Base-by-base conservation (phyloP, 1,140 invertebrate species). In the Diorhabda carinulata region DNA sequence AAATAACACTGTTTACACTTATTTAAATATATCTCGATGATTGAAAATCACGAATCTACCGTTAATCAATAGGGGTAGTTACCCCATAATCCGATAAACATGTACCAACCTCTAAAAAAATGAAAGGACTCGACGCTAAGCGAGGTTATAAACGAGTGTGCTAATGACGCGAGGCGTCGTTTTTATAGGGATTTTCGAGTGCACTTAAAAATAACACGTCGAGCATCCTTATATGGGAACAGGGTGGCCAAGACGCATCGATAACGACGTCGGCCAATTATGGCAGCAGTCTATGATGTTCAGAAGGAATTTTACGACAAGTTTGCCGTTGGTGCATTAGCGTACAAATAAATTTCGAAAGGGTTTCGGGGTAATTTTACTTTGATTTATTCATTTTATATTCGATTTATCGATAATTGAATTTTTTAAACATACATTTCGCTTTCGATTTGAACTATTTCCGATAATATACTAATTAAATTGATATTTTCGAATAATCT, bases 211-310 rank as follows among this genome's bases (percentile, higher is more conserved):
- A 71, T 65, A 44, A 56, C 43, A 42, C 40, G 42, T 8, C 67
- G 47, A 64, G 44, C 66, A 58, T 64, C 70, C 68, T 66, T 72
- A 61, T 72, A 69, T 63, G 70, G 70, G 40, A 63, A 59, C 62
- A 64, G 70, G 67, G 70, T 67, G 57, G 57, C 25, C 57, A 40
- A n/a, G 65, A 60, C 64, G 64, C 64, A 65, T 43, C 42, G 41
- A 7, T n/a, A 56, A 45, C 43, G 40, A 57, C 65, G 57, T 60
- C 65, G 65, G 5, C 65, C 65, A 45, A 60, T 44, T 67, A 67
- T 60, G 65, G 65, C 57, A 60, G 65, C 57, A 8, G 6, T 40
- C 57, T 42, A 52, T 66, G 65, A 66, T 66, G 57, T 45, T 25
- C 10, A 25, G 57, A 10, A 60, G 43, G 65, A 67, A 67, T 67